Evolutionary conservation across 2,113 vertebrate species (phyloP).

Genomic region (Hemiscyllium ocellatum): DNA sequence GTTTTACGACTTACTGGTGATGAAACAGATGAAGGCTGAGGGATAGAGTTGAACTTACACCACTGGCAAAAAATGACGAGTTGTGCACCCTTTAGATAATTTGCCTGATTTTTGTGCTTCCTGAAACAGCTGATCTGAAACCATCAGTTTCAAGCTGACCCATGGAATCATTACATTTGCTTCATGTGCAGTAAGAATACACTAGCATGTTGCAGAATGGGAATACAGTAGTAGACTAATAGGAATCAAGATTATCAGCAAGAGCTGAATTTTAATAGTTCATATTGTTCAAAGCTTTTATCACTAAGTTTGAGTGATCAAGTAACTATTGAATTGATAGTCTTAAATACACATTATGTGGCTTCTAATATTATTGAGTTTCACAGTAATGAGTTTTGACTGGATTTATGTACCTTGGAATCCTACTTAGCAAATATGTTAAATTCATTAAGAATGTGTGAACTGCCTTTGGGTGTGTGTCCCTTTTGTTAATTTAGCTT

Average conservation of each 20-base stretch:
- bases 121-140: not conserved
- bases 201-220: not conserved
- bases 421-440: slow-evolving; percentile 30
- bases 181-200: not conserved
- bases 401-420: not conserved
- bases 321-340: not conserved
- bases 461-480: not conserved
- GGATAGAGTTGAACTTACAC: not conserved
- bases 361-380: slow-evolving; percentile 2
- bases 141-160: not conserved
- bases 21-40: not conserved
- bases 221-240: not conserved
- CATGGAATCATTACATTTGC: not conserved
- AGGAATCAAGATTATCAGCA: not conserved
- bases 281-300: not conserved
- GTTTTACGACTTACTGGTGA: not conserved
- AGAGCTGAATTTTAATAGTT: not conserved
- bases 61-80: not conserved
- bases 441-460: not conserved
- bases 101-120: not conserved
- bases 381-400: not conserved
- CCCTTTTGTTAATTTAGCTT: not conserved
- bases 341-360: not conserved
- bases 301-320: not conserved
- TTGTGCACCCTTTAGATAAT: not conserved